Evolutionary conservation across 1,140 invertebrate species (phyloP).

Genomic region (Nebria ingens): DNA sequence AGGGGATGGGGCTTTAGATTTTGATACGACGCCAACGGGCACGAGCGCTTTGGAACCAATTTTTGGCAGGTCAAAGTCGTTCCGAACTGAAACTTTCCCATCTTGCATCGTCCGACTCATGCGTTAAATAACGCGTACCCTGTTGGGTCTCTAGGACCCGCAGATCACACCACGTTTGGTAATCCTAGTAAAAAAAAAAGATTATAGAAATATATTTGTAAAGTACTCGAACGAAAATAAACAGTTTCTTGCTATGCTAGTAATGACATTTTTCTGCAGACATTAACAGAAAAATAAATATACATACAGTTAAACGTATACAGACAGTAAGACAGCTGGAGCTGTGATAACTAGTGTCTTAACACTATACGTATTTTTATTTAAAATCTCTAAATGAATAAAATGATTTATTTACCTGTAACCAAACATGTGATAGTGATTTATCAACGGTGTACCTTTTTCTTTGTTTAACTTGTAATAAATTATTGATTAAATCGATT

Average conservation of each 20-base stretch:
- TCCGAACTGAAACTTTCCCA: slow-evolving; percentile 55
- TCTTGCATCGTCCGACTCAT: slow-evolving; percentile 89
- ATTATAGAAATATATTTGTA: too few relatives aligned
- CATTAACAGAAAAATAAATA: too few relatives aligned
- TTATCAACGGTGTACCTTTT: slow-evolving; percentile 97
- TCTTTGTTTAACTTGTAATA: slow-evolving; percentile 96
- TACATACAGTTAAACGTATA: too few relatives aligned
- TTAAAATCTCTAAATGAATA: neutral
- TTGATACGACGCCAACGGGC: slow-evolving; percentile 34
- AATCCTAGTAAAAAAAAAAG: too few relatives aligned
- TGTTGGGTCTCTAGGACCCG: slow-evolving; percentile 78
- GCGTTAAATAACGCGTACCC: slow-evolving; percentile 82
- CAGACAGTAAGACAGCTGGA: too few relatives aligned
- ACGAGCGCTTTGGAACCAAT: slow-evolving; percentile 34
- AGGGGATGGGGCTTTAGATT: neutral
- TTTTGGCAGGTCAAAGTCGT: slow-evolving; percentile 37
- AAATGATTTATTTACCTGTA: slow-evolving; percentile 53
- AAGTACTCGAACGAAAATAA: too few relatives aligned
- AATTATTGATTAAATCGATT: slow-evolving; percentile 94
- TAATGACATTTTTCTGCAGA: too few relatives aligned
- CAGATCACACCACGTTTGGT: slow-evolving; percentile 91
- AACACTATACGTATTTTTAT: neutral
- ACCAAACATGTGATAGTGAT: slow-evolving; percentile 87
- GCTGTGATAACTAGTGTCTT: too few relatives aligned
- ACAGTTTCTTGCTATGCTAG: too few relatives aligned